Percentiles rank a stretch among this genome's conserved stretches.
Evolutionary conservation across 2,113 vertebrate species (phyloP).

Genomic region (Dicerorhinus sumatrensis): DNA sequence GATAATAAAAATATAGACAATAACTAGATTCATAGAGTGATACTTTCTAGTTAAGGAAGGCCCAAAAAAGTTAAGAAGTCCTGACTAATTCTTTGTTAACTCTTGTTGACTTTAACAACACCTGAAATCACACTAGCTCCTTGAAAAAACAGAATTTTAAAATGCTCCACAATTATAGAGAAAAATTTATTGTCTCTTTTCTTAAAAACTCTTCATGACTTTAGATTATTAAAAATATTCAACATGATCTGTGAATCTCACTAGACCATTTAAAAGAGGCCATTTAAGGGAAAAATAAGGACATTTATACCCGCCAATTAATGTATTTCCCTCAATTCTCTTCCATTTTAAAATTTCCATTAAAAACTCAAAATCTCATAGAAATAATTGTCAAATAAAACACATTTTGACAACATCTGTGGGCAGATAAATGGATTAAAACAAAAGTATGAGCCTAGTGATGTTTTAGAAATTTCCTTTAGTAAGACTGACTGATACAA

Average conservation of each 20-base stretch:
- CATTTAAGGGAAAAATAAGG: neutral
- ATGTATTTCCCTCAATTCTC: neutral
- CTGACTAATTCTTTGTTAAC: neutral
- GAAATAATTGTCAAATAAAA: neutral
- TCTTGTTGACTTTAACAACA: neutral
- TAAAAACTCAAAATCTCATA: neutral
- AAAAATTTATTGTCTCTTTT: neutral
- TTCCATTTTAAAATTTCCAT: neutral
- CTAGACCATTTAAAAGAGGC: neutral
- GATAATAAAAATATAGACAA: neutral
- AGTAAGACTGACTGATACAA: neutral
- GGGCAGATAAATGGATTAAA: neutral
- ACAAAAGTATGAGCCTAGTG: neutral
- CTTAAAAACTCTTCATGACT: neutral
- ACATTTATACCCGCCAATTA: neutral
- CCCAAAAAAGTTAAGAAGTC: neutral
- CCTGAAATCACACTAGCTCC: neutral
- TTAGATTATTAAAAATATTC: neutral
- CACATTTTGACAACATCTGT: neutral
- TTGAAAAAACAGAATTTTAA: neutral
- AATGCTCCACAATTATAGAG: neutral
- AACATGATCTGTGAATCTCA: neutral
- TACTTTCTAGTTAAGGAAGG: neutral
- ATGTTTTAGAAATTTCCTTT: conserved; percentile 3
- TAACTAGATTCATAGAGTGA: neutral